phyloP scores from a whole-genome alignment of 2,888 invertebrate genomes.

The Chrysodeixis includens region DNA sequence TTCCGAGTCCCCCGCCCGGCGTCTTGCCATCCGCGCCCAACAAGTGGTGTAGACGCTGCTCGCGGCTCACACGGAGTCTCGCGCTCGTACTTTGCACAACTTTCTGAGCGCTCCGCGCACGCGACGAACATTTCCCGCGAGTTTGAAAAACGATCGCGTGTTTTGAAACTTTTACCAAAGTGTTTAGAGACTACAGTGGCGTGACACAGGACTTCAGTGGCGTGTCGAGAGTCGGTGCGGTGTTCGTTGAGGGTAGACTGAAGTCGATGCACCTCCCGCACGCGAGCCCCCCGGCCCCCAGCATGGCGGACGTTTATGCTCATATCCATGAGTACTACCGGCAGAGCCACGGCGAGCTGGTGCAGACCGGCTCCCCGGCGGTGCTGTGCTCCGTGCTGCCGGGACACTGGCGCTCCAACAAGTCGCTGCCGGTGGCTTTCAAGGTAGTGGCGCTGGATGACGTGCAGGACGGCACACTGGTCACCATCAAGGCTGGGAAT shows the following conservation, averaged over 20 bases:
- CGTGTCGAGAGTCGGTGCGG: slow-evolving; percentile 78
- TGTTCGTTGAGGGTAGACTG: slow-evolving; percentile 76
- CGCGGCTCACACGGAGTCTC: slow-evolving; percentile 81
- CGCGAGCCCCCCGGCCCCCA: slow-evolving; percentile 88
- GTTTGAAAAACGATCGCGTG: slow-evolving; percentile 73
- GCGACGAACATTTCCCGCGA: slow-evolving; percentile 67
- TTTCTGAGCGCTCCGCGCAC: slow-evolving; percentile 81
- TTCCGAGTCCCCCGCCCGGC: slow-evolving; percentile 84
- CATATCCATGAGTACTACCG: slow-evolving; percentile 94
- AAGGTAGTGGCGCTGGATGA: slow-evolving; percentile 98
- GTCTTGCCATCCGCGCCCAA: slow-evolving; percentile 85
- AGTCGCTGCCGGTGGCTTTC: slow-evolving; percentile 98
- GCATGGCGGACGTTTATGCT: slow-evolving; percentile 93
- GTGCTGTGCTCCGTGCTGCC: slow-evolving; percentile 98
- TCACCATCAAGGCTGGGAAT: slow-evolving; percentile 98
- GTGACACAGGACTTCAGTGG: slow-evolving; percentile 81
- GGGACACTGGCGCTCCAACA: slow-evolving; percentile 99
- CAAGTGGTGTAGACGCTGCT: slow-evolving; percentile 83
- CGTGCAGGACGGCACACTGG: slow-evolving; percentile 97
- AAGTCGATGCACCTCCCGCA: slow-evolving; percentile 92
- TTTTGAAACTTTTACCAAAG: slow-evolving; percentile 80
- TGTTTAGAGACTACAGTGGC: slow-evolving; percentile 77
- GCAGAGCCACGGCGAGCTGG: slow-evolving; percentile 97
- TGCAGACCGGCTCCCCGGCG: slow-evolving; percentile 98
- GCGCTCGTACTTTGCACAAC: slow-evolving; percentile 85